Evolutionary conservation across 2,113 vertebrate genomes (phyloP), one percentile per base, ranked within the genome.

Genomic region (Psilopogon haemacephalus): DNA sequence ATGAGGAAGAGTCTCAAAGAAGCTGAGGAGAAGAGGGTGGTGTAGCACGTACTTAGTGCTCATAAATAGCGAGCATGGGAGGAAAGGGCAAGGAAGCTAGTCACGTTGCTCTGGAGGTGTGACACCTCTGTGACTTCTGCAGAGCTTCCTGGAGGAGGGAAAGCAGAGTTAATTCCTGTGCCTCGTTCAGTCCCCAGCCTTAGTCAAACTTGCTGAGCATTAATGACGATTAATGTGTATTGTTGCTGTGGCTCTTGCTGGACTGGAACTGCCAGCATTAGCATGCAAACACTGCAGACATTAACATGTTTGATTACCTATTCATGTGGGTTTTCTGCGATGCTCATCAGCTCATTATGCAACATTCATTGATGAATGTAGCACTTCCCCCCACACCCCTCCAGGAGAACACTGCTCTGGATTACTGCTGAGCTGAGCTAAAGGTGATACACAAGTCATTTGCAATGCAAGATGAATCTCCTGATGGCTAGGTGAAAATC

Each of bases 231-330:
- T 90, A 84, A 78, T 88, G 75, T 46, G 2, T 70, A 38, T 37
- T 50, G 23, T 88, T 87, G 65, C 42, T 23, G 27, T 38, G 80
- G 38, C 84, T 94, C 74, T 75, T 86, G 81, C 89, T 64, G 79
- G 86, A 78, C 86, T 88, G 94, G 80, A 93, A 46, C 72, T 76
- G 71, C 94, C 75, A 79, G 91, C 81, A 86, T 72, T 50, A 50
- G 26, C 48, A 50, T 50, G 48, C 23, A 50, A 50, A 50, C 48
- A 50, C 48, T 50, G 48, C 48, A 50, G 48, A 82, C 83, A 37
- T 91, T 93, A 86, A 86, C 50, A 46, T 94, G 85, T 95, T 96
- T 93, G 94, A 95, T 97, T 95, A 89, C 77, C 86, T 88, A 24
- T 93, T 91, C 88, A 33, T 70, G 70, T 65, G 71, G 23, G 68